Conservation (phyloP, 2,113 vertebrate species). For the Azemiops feae region DNA sequence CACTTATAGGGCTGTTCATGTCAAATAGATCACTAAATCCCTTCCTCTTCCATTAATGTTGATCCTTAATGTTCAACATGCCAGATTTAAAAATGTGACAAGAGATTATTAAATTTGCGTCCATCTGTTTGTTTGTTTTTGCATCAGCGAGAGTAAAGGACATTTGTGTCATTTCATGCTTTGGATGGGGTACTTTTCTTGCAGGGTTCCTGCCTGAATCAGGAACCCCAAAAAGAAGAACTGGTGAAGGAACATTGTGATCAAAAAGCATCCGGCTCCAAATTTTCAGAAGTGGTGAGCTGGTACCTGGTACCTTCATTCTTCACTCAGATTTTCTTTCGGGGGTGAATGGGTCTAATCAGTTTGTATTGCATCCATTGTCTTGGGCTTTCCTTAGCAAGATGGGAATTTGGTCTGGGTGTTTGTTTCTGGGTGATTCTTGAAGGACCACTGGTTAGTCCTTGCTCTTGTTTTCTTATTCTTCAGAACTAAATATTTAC, state of each 20-base stretch:
- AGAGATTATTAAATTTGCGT: neutral
- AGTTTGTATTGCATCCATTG: neutral
- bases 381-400: neutral
- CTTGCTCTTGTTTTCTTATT: neutral
- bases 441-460: neutral
- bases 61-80: neutral
- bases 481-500: neutral
- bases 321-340: neutral
- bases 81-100: neutral
- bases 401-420: neutral
- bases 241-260: neutral
- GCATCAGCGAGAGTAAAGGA: neutral
- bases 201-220: no score
- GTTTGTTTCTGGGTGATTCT: neutral
- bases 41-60: neutral
- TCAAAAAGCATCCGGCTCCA: no score
- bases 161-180: neutral
- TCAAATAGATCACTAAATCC: neutral
- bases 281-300: neutral
- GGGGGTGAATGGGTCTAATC: neutral
- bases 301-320: neutral
- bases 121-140: neutral
- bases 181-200: no score
- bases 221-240: neutral
- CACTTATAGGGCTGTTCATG: neutral